Evolutionary conservation across 2,113 vertebrate genomes (phyloP).

Genomic region (Isurus oxyrinchus): DNA sequence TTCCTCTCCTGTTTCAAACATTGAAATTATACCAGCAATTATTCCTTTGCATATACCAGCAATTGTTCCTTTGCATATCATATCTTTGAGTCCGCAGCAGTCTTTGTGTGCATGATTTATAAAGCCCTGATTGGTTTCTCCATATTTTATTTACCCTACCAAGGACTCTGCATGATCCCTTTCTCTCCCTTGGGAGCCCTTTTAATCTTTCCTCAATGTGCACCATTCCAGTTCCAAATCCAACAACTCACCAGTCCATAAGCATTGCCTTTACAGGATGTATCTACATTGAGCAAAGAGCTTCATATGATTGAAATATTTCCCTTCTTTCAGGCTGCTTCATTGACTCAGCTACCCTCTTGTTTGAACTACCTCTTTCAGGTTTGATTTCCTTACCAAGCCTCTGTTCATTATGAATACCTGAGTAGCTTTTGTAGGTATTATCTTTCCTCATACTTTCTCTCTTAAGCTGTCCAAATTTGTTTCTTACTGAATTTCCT

Average conservation of each 20-base stretch:
- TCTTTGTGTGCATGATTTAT: not conserved
- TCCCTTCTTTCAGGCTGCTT: not conserved
- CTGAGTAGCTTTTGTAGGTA: not conserved
- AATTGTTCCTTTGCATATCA: not conserved
- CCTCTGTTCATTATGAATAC: not conserved
- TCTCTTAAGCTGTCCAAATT: not conserved
- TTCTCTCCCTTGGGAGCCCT: not conserved
- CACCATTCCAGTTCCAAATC: not conserved
- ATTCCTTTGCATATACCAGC: not conserved
- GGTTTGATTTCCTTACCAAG: not conserved
- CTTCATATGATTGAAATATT: not conserved
- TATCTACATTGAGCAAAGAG: not conserved
- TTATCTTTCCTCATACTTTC: not conserved
- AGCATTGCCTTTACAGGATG: not conserved
- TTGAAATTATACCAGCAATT: not conserved
- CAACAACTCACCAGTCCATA: not conserved
- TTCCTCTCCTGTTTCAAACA: not conserved
- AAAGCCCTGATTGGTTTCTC: not conserved
- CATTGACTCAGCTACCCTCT: not conserved
- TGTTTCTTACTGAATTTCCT: not conserved
- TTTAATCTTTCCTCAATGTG: not conserved
- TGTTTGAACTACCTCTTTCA: not conserved
- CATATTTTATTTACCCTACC: not conserved
- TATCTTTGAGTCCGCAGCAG: not conserved
- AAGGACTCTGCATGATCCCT: not conserved